Conservation (phyloP, 2,888 invertebrate genomes). For the Rhogogaster chlorosoma region DNA sequence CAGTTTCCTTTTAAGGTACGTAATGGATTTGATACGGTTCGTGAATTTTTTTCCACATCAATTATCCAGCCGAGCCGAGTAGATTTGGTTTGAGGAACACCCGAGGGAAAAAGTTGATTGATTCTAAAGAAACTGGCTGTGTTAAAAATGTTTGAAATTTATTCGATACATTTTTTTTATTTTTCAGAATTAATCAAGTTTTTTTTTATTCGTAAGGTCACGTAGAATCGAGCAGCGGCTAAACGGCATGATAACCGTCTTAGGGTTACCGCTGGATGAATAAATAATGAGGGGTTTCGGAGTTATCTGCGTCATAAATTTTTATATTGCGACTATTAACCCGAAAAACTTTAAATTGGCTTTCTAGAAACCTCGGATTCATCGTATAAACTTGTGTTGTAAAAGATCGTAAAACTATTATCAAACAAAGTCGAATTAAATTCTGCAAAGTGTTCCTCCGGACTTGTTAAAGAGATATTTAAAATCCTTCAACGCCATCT, state of each 20-base stretch:
- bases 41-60: background rate
- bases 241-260: background rate
- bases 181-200: background rate
- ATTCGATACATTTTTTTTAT: background rate
- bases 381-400: constrained; percentile 19
- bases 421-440: background rate
- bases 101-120: background rate
- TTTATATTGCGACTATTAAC: constrained; percentile 35
- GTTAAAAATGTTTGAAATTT: background rate
- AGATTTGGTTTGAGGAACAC: background rate
- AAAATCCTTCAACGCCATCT: background rate
- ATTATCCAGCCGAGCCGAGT: background rate
- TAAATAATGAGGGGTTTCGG: background rate
- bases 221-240: background rate
- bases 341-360: constrained; percentile 12
- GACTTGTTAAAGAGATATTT: background rate
- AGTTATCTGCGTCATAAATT: constrained; percentile 14
- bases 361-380: background rate
- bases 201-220: background rate
- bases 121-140: background rate
- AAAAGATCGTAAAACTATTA: constrained; percentile 34
- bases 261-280: background rate
- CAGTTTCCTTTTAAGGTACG: background rate
- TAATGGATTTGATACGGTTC: background rate
- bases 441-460: background rate